A percentile compares a stretch with the other conserved stretches of the same genome.
Conservation (phyloP, 2,113 vertebrate species). For the Bostrychus sinensis region DNA sequence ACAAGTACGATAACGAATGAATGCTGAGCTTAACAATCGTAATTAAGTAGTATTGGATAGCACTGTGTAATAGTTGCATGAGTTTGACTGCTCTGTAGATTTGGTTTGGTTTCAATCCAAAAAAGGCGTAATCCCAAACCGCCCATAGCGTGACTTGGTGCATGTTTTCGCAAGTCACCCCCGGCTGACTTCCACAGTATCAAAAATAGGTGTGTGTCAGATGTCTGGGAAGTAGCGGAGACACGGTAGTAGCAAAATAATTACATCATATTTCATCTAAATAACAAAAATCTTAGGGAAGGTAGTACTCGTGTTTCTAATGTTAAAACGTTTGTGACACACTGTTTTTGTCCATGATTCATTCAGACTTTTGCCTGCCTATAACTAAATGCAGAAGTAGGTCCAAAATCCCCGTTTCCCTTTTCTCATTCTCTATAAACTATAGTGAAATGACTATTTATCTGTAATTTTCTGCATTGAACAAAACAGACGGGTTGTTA, state of each 20-base stretch:
- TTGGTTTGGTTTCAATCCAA: too few relatives aligned
- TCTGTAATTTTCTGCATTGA: neutral
- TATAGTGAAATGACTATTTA: neutral
- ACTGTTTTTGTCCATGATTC: too few relatives aligned
- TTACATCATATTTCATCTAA: neutral
- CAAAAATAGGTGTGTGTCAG: neutral
- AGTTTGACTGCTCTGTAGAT: too few relatives aligned
- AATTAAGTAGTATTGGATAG: too few relatives aligned
- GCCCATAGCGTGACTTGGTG: constrained; percentile 10
- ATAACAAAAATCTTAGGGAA: too few relatives aligned
- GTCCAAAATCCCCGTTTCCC: too few relatives aligned
- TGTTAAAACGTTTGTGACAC: too few relatives aligned
- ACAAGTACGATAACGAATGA: neutral
- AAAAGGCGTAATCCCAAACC: too few relatives aligned
- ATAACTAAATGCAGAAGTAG: neutral
- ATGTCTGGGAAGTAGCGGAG: neutral
- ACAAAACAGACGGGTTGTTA: neutral
- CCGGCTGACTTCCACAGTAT: constrained; percentile 19
- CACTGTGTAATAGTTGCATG: too few relatives aligned
- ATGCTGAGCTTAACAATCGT: neutral
- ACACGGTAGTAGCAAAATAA: neutral
- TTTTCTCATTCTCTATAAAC: constrained; percentile 1
- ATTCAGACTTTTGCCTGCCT: too few relatives aligned
- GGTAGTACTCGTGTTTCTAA: too few relatives aligned
- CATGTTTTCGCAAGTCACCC: constrained; percentile 63